Conservation (phyloP, 92 coral and sea anemone species). For the Micromussa lordhowensis region DNA sequence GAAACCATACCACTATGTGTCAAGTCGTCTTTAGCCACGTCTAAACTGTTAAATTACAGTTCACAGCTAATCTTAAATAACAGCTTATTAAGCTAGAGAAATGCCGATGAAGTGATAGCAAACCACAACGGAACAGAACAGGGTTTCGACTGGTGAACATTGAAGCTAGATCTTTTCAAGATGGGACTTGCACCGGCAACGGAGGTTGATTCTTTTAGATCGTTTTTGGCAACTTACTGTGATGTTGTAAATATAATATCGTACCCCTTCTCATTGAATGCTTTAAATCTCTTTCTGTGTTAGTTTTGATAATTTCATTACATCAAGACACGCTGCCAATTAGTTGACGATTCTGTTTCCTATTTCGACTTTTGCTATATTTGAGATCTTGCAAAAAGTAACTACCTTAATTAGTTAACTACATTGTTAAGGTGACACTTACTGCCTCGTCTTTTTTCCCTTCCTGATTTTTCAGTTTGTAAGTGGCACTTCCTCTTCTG, state of each 20-base stretch:
- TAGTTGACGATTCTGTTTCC: not conserved
- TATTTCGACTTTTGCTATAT: not conserved
- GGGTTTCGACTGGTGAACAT: not conserved
- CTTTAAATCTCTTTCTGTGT: too few species aligned
- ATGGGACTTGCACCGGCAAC: too few species aligned
- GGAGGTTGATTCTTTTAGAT: not conserved
- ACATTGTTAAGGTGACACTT: not conserved
- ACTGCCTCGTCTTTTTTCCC: slow-evolving; percentile 1
- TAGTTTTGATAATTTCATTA: not conserved
- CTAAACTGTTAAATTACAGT: too few species aligned
- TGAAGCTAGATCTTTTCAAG: not conserved
- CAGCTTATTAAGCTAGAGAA: not conserved
- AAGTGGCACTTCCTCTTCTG: slow-evolving; percentile 29
- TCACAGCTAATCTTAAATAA: not conserved
- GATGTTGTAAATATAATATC: too few species aligned
- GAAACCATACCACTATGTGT: not conserved
- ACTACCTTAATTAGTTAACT: too few species aligned
- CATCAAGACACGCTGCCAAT: too few species aligned
- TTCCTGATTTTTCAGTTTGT: slow-evolving; percentile 12
- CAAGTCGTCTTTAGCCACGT: not conserved
- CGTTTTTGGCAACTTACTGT: not conserved
- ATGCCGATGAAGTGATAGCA: not conserved
- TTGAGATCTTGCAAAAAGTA: too few species aligned
- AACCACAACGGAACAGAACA: too few species aligned
- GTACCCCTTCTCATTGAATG: too few species aligned